Conservation (phyloP, 2,797 vertebrate genomes). For the Pangasius macronema region DNA sequence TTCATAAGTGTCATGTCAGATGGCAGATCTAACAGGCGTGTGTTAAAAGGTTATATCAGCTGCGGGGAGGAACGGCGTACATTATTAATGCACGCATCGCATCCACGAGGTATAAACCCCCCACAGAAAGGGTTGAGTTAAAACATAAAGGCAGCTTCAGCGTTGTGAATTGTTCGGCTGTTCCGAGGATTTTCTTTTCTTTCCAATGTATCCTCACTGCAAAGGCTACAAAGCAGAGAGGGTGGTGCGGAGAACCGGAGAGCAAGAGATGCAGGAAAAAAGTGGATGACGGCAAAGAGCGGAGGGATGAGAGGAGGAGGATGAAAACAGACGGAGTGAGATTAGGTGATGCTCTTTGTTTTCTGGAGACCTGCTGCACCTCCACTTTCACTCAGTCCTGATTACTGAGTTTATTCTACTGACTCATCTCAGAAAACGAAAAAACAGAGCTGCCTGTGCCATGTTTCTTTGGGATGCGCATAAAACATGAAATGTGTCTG, state of each 20-base stretch:
- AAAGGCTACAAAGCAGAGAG: neutral
- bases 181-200: neutral
- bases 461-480: neutral
- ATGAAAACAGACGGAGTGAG: neutral
- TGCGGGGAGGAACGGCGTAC: neutral
- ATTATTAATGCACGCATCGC: constrained; percentile 28
- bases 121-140: constrained; percentile 13
- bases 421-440: neutral
- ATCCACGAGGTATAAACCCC: neutral
- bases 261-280: neutral
- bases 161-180: neutral
- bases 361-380: neutral
- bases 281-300: neutral
- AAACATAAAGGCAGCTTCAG: neutral
- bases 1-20: neutral
- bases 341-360: neutral
- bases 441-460: neutral
- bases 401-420: constrained; percentile 13
- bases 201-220: neutral
- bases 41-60: constrained; percentile 36
- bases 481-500: too few species aligned
- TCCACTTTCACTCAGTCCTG: neutral
- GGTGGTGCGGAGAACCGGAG: neutral
- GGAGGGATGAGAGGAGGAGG: neutral
- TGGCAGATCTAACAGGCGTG: neutral